phyloP scores from a whole-genome alignment of 2,888 invertebrate species.

The Chrysina gloriosa region DNA sequence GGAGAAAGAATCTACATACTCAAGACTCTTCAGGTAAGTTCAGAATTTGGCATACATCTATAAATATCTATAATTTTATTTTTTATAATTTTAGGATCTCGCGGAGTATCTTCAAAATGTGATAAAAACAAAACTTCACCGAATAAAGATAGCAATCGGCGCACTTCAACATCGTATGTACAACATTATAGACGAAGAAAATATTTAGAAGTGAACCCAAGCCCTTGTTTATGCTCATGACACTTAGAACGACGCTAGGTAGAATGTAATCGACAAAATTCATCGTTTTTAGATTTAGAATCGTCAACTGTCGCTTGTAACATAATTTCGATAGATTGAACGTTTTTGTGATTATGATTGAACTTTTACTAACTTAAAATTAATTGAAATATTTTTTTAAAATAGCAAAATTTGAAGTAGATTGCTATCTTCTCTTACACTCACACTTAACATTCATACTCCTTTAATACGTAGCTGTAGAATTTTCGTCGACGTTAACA shows the following conservation, averaged over 20 bases:
- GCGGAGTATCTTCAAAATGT: conserved; percentile 48
- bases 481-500: conserved; percentile 29
- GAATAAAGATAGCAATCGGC: conserved; percentile 57
- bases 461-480: conserved; percentile 6
- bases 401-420: not conserved
- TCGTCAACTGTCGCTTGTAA: not conserved
- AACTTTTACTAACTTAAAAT: not conserved
- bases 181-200: conserved; percentile 57
- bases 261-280: conserved; percentile 49
- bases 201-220: conserved; percentile 50
- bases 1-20: conserved; percentile 19
- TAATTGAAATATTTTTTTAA: not conserved
- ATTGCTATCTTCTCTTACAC: not conserved
- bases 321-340: too few relatives aligned
- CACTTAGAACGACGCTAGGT: conserved; percentile 61
- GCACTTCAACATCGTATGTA: conserved; percentile 64
- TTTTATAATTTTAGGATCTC: conserved; percentile 34
- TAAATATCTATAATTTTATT: not conserved
- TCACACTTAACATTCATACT: not conserved
- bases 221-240: conserved; percentile 65
- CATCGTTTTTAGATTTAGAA: not conserved
- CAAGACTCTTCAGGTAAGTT: conserved; percentile 27
- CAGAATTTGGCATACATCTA: not conserved
- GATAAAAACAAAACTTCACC: conserved; percentile 48
- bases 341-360: too few relatives aligned